Evolutionary conservation across 2,888 invertebrate genomes (phyloP).

Genomic region (Cryptops parisi): DNA sequence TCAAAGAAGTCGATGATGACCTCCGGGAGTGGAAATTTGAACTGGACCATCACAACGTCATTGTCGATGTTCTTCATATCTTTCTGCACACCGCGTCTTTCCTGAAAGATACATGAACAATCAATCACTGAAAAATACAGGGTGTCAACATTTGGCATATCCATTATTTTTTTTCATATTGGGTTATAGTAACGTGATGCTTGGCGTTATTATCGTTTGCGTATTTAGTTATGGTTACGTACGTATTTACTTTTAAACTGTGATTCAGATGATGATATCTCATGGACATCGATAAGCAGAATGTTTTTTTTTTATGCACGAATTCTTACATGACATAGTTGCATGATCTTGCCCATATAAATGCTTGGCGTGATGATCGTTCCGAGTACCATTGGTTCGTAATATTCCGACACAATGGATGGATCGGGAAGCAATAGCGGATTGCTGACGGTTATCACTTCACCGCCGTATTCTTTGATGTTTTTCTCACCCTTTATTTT

Average conservation of each 20-base stretch:
- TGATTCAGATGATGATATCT: neutral
- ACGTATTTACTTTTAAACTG: too few relatives aligned
- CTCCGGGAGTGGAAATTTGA: conserved; percentile 76
- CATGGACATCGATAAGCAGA: neutral
- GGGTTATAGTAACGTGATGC: too few relatives aligned
- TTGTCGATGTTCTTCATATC: conserved; percentile 66
- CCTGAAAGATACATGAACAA: too few relatives aligned
- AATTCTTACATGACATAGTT: conserved; percentile 27
- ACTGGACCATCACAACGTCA: conserved; percentile 62
- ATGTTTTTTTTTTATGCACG: neutral
- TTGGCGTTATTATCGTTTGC: too few relatives aligned
- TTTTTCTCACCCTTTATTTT: conserved; percentile 43
- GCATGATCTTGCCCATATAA: conserved; percentile 25
- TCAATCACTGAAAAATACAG: too few relatives aligned
- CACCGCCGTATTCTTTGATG: conserved; percentile 34
- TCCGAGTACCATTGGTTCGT: conserved; percentile 74
- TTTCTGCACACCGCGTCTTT: conserved; percentile 54
- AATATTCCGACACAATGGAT: conserved; percentile 55
- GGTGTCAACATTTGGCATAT: too few relatives aligned
- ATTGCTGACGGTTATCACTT: conserved; percentile 30
- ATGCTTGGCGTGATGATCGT: conserved; percentile 72
- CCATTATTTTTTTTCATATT: too few relatives aligned
- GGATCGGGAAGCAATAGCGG: conserved; percentile 29
- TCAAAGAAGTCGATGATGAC: conserved; percentile 93
- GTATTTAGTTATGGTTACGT: too few relatives aligned